A percentile compares a stretch with the other conserved stretches of the same genome.
Conservation (phyloP, 2,888 invertebrate species). For the Agonopterix heracliana region DNA sequence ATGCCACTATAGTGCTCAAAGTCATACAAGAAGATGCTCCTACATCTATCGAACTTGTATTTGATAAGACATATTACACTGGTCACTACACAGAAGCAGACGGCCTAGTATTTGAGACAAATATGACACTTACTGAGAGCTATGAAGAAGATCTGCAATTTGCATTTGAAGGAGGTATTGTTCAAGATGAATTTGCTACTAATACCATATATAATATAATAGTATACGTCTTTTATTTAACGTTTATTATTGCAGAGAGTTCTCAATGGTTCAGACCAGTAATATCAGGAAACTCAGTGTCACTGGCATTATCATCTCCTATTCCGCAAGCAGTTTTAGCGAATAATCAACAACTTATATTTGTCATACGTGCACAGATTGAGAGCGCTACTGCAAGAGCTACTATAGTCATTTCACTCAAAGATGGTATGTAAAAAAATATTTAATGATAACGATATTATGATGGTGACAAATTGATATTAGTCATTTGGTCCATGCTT, state of each 20-base stretch:
- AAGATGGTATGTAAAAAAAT: slow-evolving; percentile 15
- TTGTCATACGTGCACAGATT: slow-evolving; percentile 20
- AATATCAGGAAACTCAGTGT: slow-evolving; percentile 12
- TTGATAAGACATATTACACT: background rate
- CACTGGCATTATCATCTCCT: slow-evolving; percentile 10
- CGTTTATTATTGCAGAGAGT: slow-evolving; percentile 18
- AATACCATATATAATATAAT: too few relatives aligned
- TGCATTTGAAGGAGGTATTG: background rate
- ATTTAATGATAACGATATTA: background rate
- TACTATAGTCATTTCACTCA: slow-evolving; percentile 22
- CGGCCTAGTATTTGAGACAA: background rate
- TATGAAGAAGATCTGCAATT: background rate
- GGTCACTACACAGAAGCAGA: background rate
- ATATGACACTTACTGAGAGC: too few relatives aligned
- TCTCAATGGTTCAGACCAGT: slow-evolving; percentile 18
- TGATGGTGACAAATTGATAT: too few relatives aligned
- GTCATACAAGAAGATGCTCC: slow-evolving; percentile 8
- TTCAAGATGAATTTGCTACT: too few relatives aligned
- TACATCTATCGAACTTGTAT: background rate
- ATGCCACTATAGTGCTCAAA: slow-evolving; percentile 28
- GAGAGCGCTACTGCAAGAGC: slow-evolving; percentile 18
- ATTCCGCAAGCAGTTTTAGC: slow-evolving; percentile 25
- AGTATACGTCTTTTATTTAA: too few relatives aligned
- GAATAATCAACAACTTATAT: slow-evolving; percentile 25
- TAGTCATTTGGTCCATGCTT: too few relatives aligned